Conservation (phyloP, 2,113 vertebrate genomes). For the Chloroceryle aenea region DNA sequence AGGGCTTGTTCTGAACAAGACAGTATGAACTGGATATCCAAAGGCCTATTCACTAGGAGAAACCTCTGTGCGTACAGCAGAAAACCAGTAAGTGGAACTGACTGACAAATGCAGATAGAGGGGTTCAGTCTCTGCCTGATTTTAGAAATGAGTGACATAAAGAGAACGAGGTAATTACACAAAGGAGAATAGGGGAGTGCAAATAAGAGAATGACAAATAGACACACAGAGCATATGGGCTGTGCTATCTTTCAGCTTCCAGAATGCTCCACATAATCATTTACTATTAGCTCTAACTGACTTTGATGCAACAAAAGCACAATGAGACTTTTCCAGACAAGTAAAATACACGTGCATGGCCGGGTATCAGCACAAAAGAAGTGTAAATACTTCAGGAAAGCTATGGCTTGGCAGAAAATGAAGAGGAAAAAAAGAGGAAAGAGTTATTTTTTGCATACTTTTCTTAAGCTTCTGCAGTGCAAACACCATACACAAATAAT, state of each 20-base stretch:
- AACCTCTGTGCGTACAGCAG: neutral
- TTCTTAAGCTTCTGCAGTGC: neutral
- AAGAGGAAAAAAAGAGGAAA: neutral
- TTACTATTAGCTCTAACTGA: constrained; percentile 25
- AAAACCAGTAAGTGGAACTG: neutral
- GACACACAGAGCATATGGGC: neutral
- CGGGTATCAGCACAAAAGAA: constrained; percentile 10
- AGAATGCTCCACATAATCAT: neutral
- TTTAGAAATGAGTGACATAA: neutral
- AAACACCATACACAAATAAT: neutral
- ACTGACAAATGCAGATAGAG: neutral
- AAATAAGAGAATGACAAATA: neutral
- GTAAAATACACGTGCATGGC: neutral
- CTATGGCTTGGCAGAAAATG: constrained; percentile 8
- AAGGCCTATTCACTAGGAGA: neutral
- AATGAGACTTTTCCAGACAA: constrained; percentile 6
- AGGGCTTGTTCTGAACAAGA: neutral
- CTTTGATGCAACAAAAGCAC: constrained; percentile 15
- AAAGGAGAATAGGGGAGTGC: neutral
- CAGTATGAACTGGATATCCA: neutral
- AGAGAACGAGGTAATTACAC: neutral
- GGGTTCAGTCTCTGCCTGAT: neutral
- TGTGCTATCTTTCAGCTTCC: neutral
- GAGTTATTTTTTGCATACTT: neutral
- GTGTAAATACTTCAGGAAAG: neutral